Conservation (phyloP, 2,797 vertebrate genomes). For the Parotocinclus haroldoi region DNA sequence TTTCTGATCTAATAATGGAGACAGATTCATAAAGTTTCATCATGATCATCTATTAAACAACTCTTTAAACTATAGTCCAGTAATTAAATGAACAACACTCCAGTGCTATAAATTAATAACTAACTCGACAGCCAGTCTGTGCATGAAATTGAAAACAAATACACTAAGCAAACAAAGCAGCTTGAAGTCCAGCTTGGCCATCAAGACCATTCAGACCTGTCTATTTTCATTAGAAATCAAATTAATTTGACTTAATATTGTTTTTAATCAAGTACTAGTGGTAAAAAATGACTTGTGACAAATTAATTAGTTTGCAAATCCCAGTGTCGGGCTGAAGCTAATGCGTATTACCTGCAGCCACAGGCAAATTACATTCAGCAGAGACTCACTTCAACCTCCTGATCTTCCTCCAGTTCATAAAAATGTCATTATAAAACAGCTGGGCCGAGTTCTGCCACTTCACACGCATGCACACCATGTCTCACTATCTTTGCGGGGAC, state of each 20-base stretch:
- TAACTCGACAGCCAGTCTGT: constrained; percentile 9
- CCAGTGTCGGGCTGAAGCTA: constrained; percentile 59
- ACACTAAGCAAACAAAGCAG: background rate
- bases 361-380: constrained; percentile 51
- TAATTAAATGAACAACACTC: no score
- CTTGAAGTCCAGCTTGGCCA: constrained; percentile 1
- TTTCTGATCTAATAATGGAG: no score
- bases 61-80: no score
- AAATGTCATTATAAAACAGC: constrained; percentile 57
- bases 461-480: background rate
- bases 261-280: constrained; percentile 70
- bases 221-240: constrained; percentile 63
- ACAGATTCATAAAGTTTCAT: no score
- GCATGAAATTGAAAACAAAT: constrained; percentile 19
- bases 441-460: constrained; percentile 59
- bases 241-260: constrained; percentile 73
- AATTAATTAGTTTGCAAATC: constrained; percentile 78
- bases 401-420: constrained; percentile 54
- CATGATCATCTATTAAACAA: no score
- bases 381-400: constrained; percentile 50
- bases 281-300: constrained; percentile 61
- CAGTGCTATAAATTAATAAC: background rate
- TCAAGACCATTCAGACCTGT: constrained; percentile 27
- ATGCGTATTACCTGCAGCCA: constrained; percentile 69
- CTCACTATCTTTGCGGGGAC: no score